Conservation (phyloP, 2,888 invertebrate genomes). For the Hyalella azteca region DNA sequence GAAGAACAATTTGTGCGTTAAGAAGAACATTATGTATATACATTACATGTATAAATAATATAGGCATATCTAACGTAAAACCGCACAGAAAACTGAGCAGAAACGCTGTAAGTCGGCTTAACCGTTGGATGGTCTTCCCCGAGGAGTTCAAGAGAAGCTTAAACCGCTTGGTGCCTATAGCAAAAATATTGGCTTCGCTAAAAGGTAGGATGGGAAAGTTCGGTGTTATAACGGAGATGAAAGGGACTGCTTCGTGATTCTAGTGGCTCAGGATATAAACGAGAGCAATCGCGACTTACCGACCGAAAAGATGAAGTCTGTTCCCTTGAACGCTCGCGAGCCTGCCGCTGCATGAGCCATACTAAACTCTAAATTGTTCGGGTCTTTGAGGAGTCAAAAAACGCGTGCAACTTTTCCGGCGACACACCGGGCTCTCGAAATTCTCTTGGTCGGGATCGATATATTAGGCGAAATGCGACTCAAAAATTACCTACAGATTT, state of each 20-base stretch:
- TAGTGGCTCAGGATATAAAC: conserved; percentile 20
- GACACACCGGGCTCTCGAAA: not conserved
- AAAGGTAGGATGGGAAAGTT: not conserved
- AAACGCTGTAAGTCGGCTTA: conserved; percentile 11
- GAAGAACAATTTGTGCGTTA: too few species aligned
- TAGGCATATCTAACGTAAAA: too few species aligned
- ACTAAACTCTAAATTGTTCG: not conserved
- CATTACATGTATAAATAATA: too few species aligned
- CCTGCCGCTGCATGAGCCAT: not conserved
- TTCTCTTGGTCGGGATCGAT: conserved; percentile 7
- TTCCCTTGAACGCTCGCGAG: not conserved
- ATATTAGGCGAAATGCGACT: conserved; percentile 2
- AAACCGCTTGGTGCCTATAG: conserved; percentile 2
- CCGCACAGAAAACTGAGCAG: conserved; percentile 7
- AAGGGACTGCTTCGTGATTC: conserved; percentile 1
- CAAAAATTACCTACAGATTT: not conserved
- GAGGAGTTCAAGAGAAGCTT: conserved; percentile 19
- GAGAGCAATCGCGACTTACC: not conserved
- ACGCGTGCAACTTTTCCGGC: not conserved
- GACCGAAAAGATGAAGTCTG: conserved; percentile 4
- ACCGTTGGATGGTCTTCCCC: conserved; percentile 7
- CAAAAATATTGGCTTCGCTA: conserved; percentile 22
- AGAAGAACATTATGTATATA: too few species aligned
- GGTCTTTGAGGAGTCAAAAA: conserved; percentile 32
- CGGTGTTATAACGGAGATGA: not conserved